Percentiles rank a stretch among this genome's conserved stretches.
phyloP scores from a whole-genome alignment of 1,140 invertebrate genomes.

The Drosophila sucinea region DNA sequence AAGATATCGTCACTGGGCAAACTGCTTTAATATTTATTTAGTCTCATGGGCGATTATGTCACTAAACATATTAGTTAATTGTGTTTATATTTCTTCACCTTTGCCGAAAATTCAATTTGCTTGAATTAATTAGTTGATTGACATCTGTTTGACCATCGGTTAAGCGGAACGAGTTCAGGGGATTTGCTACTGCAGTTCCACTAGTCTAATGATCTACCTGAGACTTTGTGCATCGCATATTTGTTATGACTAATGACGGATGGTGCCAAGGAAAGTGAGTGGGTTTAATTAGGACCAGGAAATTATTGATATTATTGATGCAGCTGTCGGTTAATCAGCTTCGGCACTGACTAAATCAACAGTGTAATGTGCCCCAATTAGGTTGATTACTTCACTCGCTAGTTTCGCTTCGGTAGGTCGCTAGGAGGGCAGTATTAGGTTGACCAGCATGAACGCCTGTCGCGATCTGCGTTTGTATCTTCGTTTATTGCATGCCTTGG shows the following conservation, averaged over 20 bases:
- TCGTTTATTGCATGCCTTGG: slow-evolving; percentile 33
- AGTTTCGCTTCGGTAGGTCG: slow-evolving; percentile 15
- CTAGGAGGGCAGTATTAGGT: not conserved
- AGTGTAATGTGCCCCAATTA: slow-evolving; percentile 27
- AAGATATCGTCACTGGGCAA: not conserved
- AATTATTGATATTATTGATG: slow-evolving; percentile 11
- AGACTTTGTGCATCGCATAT: too few relatives aligned
- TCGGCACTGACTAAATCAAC: not conserved
- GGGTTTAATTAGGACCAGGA: slow-evolving; percentile 2
- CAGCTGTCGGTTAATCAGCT: slow-evolving; percentile 15
- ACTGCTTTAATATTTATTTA: slow-evolving; percentile 3
- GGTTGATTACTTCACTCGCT: slow-evolving; percentile 26
- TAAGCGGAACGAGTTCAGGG: too few relatives aligned
- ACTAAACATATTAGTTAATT: slow-evolving; percentile 11
- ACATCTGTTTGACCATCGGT: too few relatives aligned
- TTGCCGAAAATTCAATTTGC: not conserved
- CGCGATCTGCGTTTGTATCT: slow-evolving; percentile 53
- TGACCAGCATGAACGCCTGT: slow-evolving; percentile 44
- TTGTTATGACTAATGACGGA: too few relatives aligned
- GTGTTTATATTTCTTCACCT: not conserved
- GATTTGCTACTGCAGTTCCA: too few relatives aligned
- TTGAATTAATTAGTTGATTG: slow-evolving; percentile 24
- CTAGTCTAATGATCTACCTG: not conserved
- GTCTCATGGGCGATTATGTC: not conserved
- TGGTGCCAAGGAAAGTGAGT: too few relatives aligned